Percentiles rank a stretch among this genome's conserved stretches.
Conservation (phyloP, 35 echinoderm and acorn worm species). For the Lytechinus variegatus region DNA sequence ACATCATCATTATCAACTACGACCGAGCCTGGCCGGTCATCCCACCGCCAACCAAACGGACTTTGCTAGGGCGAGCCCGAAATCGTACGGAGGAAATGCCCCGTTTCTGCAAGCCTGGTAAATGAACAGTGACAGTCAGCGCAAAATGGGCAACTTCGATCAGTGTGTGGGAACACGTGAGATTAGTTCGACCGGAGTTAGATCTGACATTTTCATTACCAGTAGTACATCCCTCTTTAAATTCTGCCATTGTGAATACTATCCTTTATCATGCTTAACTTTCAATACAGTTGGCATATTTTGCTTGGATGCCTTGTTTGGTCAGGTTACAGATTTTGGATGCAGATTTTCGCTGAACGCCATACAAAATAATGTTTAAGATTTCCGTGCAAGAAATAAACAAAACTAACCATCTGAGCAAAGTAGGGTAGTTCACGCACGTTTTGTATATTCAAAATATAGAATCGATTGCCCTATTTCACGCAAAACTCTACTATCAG, state of each 20-base stretch:
- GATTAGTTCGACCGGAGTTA: constrained; percentile 15
- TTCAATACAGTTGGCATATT: not conserved
- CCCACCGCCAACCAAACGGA: not conserved
- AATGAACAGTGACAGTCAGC: constrained; percentile 32
- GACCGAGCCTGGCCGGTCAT: not conserved
- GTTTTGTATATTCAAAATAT: too few relatives aligned
- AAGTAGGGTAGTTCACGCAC: too few relatives aligned
- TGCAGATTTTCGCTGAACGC: not conserved
- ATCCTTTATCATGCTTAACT: not conserved
- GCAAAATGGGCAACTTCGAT: constrained; percentile 39
- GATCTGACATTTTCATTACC: constrained; percentile 45
- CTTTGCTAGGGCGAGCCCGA: not conserved
- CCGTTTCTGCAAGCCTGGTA: not conserved
- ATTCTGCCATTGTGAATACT: constrained; percentile 31
- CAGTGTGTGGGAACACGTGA: not conserved
- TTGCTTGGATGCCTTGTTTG: not conserved
- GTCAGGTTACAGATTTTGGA: not conserved
- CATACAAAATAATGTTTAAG: not conserved
- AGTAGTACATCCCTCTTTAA: constrained; percentile 8
- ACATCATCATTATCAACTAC: constrained; percentile 15
- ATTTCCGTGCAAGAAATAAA: not conserved
- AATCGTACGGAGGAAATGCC: not conserved
- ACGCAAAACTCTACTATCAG: too few relatives aligned
- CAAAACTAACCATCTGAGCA: too few relatives aligned
- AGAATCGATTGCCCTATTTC: too few relatives aligned